A percentile compares a stretch with the other conserved stretches of the same genome.
Evolutionary conservation across 92 coral and sea anemone species (phyloP).

Genomic region (Epizoanthus ramosus): DNA sequence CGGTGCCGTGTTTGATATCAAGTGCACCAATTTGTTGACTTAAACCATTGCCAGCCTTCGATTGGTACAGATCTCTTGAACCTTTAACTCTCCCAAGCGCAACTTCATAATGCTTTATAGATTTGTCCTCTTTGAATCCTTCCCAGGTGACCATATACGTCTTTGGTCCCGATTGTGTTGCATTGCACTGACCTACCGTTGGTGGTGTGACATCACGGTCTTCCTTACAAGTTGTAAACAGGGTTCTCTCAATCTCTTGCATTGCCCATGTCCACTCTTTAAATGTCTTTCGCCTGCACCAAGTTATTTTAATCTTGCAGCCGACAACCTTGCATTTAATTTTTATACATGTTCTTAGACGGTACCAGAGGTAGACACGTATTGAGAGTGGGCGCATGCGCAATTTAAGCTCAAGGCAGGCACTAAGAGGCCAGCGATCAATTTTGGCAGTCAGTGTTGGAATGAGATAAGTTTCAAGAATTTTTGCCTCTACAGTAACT

Average conservation of each 20-base stretch:
- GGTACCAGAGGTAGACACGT: conserved; percentile 91
- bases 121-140: conserved; percentile 83
- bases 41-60: conserved; percentile 68
- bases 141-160: conserved; percentile 93
- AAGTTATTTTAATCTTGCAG: conserved; percentile 60
- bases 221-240: conserved; percentile 73
- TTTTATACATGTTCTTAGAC: conserved; percentile 74
- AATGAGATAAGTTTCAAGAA: conserved; percentile 81
- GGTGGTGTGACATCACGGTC: conserved; percentile 90
- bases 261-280: conserved; percentile 98
- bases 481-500: conserved; percentile 81
- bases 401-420: conserved; percentile 86
- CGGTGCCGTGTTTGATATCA: conserved; percentile 77
- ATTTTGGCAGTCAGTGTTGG: conserved; percentile 86
- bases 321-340: conserved; percentile 68
- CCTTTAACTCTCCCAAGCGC: conserved; percentile 83
- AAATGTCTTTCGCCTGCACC: conserved; percentile 79
- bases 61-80: conserved; percentile 81
- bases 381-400: conserved; percentile 90
- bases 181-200: conserved; percentile 70
- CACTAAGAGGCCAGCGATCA: conserved; percentile 91
- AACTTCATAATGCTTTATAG: conserved; percentile 74
- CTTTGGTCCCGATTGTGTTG: conserved; percentile 82
- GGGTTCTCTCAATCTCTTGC: conserved; percentile 70
- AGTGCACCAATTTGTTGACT: conserved; percentile 72